Percentiles rank a stretch among this genome's conserved stretches.
phyloP scores from a whole-genome alignment of 2,888 invertebrate genomes.

The Cabera pusaria region DNA sequence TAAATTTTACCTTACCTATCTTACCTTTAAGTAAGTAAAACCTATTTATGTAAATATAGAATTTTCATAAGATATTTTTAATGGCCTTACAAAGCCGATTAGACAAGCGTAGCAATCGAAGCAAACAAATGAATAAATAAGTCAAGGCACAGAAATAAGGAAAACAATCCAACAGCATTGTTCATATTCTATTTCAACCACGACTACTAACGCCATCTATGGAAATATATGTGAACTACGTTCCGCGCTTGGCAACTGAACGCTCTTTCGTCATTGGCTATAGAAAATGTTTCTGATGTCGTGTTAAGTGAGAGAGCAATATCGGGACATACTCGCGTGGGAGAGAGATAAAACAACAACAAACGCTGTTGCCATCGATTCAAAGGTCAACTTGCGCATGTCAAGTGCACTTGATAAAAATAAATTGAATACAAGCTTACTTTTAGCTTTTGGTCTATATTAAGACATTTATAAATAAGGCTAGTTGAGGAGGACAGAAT shows the following conservation, averaged over 20 bases:
- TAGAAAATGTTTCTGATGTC: conserved; percentile 47
- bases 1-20: too few relatives aligned
- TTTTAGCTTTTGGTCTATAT: conserved; percentile 3
- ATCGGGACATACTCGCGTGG: conserved; percentile 22
- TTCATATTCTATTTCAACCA: neutral
- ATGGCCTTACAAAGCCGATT: too few relatives aligned
- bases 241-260: conserved; percentile 27
- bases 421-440: conserved; percentile 48
- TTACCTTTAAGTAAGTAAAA: too few relatives aligned
- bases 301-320: conserved; percentile 44
- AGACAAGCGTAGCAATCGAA: too few relatives aligned
- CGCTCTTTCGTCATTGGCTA: conserved; percentile 49
- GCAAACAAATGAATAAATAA: too few relatives aligned
- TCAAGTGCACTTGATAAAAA: conserved; percentile 66
- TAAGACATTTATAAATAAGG: conserved; percentile 3
- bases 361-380: conserved; percentile 73
- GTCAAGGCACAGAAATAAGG: too few relatives aligned
- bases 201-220: conserved; percentile 65
- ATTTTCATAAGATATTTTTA: too few relatives aligned
- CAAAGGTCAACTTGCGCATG: conserved; percentile 72
- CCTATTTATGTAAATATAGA: too few relatives aligned
- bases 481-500: too few relatives aligned
- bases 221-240: conserved; percentile 44
- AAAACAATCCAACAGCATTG: too few relatives aligned
- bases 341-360: conserved; percentile 70